These are phyloP conservation scores for Acanthopagrus latus DNA, from an alignment of 2,797 vertebrate species.

Conservation along the genomic window DNA sequence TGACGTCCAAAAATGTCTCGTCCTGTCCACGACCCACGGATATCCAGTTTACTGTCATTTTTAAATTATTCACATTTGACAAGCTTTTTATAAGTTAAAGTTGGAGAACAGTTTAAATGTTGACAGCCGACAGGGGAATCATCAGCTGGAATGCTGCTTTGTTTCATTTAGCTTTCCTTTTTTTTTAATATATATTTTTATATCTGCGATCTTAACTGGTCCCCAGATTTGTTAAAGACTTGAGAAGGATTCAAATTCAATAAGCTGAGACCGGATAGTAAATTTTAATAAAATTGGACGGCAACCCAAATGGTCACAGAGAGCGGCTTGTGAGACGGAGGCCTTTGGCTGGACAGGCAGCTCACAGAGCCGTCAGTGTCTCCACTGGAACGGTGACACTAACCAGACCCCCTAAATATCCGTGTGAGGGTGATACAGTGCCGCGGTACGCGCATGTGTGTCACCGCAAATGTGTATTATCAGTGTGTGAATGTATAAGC, in stretches of 20 bases:
- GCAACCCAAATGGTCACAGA: background rate
- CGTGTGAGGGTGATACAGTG: background rate
- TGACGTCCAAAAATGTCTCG: too few relatives aligned
- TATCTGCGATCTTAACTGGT: too few relatives aligned
- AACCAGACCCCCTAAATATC: conserved; percentile 50
- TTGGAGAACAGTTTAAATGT: too few relatives aligned
- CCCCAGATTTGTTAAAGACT: background rate
- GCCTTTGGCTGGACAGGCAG: conserved; percentile 1
- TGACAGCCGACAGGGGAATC: too few relatives aligned
- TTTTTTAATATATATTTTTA: too few relatives aligned
- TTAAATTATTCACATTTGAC: too few relatives aligned
- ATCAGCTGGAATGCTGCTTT: too few relatives aligned
- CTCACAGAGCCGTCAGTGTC: conserved; percentile 48
- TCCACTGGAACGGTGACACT: conserved; percentile 35
- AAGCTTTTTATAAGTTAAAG: too few relatives aligned
- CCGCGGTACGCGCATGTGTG: conserved; percentile 5
- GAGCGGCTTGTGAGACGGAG: conserved; percentile 6
- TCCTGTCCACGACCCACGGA: too few relatives aligned
- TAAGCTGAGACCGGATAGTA: background rate
- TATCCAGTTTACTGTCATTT: too few relatives aligned
- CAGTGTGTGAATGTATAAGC: conserved; percentile 36
- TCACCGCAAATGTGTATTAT: conserved; percentile 15
- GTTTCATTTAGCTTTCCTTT: too few relatives aligned
- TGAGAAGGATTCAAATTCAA: background rate
- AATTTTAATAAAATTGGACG: background rate